Conservation (phyloP, 2,113 vertebrate genomes). For the Paralichthys olivaceus region DNA sequence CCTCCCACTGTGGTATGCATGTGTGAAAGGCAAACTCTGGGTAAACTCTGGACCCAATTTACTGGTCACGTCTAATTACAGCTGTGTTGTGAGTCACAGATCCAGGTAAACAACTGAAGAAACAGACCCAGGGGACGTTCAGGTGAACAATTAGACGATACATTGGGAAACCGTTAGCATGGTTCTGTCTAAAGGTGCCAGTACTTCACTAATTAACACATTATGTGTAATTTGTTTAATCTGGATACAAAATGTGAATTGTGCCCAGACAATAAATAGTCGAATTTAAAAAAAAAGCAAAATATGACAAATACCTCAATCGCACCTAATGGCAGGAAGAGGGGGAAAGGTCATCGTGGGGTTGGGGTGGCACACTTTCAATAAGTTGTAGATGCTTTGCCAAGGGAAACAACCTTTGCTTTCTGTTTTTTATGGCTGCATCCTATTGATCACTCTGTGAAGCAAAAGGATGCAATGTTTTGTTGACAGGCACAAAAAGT, state of each 20-base stretch:
- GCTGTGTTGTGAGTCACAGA: slow-evolving; percentile 46
- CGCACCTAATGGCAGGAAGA: not conserved
- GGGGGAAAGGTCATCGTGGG: not conserved
- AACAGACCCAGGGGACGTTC: slow-evolving; percentile 3
- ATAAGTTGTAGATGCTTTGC: not conserved
- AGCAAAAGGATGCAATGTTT: not conserved
- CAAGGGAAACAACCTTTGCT: not conserved
- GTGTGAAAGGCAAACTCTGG: no score
- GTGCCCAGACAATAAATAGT: no score
- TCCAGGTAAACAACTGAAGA: slow-evolving; percentile 50
- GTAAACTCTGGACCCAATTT: no score
- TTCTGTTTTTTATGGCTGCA: not conserved
- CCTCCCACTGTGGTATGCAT: no score
- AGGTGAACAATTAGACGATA: not conserved
- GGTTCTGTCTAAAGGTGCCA: no score
- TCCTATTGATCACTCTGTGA: not conserved
- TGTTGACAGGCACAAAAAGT: not conserved
- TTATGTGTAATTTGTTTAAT: no score
- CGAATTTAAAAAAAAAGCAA: not conserved
- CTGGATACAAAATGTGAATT: no score
- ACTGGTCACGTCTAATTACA: no score
- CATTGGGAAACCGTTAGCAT: no score
- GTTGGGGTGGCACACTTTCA: not conserved
- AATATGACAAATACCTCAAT: not conserved
- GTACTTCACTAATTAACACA: no score